Percentiles rank a stretch among this genome's conserved stretches.
Evolutionary conservation across 1,140 invertebrate species (phyloP).

Genomic region (Amyelois transitella): DNA sequence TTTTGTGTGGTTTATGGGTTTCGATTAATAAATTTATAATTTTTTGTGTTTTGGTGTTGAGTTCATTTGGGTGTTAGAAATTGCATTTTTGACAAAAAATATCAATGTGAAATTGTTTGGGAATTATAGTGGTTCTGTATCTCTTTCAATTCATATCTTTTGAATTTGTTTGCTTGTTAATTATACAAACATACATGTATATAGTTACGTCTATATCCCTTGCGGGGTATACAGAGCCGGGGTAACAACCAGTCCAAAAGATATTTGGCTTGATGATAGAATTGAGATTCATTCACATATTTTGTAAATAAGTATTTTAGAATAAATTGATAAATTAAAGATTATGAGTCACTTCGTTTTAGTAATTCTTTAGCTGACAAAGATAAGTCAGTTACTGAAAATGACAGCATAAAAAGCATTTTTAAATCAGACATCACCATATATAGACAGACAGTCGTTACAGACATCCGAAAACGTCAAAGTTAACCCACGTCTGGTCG

Average conservation of each 20-base stretch:
- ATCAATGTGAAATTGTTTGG: background rate
- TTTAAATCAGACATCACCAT: background rate
- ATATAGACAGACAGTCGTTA: background rate
- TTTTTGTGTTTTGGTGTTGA: background rate
- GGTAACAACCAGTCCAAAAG: too few relatives aligned
- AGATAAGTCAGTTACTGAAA: too few relatives aligned
- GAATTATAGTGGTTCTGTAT: background rate
- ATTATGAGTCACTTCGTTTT: too few relatives aligned
- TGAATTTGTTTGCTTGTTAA: background rate
- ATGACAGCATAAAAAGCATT: too few relatives aligned
- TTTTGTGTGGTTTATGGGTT: background rate
- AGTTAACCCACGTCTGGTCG: background rate
- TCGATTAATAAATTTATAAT: background rate
- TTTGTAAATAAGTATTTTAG: background rate
- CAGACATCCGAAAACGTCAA: background rate
- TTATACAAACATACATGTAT: too few relatives aligned
- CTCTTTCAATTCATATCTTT: background rate
- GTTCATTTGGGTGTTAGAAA: background rate
- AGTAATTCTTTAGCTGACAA: too few relatives aligned
- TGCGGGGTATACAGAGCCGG: too few relatives aligned
- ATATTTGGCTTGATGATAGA: too few relatives aligned
- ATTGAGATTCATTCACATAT: background rate
- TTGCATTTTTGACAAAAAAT: too few relatives aligned
- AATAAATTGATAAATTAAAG: too few relatives aligned
- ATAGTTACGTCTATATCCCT: too few relatives aligned